phyloP scores from a whole-genome alignment of 2,888 invertebrate genomes.

The Lottia scabra region DNA sequence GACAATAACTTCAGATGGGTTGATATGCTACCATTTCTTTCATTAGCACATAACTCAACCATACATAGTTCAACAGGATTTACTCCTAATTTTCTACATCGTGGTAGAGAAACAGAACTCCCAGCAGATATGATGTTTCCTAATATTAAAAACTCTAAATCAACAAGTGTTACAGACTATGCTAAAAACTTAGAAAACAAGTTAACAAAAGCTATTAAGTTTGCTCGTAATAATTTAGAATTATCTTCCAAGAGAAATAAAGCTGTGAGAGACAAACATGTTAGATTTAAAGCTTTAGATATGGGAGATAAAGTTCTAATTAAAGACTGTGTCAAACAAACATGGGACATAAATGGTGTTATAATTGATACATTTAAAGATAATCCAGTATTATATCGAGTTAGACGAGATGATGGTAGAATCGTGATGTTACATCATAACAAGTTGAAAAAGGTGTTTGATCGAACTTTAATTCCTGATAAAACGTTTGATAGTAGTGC shows the following conservation, averaged over 20 bases:
- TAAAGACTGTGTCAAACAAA: not conserved
- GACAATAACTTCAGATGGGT: not conserved
- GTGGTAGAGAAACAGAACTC: not conserved
- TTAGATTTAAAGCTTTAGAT: not conserved
- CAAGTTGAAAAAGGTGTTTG: constrained; percentile 1
- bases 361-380: not conserved
- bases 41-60: not conserved
- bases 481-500: too few species aligned
- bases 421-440: not conserved
- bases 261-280: not conserved
- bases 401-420: not conserved
- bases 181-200: too few species aligned
- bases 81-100: not conserved
- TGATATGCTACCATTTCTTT: not conserved
- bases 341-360: not conserved
- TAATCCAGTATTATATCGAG: not conserved
- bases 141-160: not conserved
- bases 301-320: not conserved
- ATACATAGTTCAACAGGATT: not conserved
- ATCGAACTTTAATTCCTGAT: too few species aligned
- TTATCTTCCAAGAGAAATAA: too few species aligned
- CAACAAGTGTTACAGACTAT: too few species aligned
- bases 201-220: too few species aligned
- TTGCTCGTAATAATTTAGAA: too few species aligned
- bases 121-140: not conserved